Conservation (phyloP, 1,140 invertebrate genomes). For the Xylocopa sonorina region DNA sequence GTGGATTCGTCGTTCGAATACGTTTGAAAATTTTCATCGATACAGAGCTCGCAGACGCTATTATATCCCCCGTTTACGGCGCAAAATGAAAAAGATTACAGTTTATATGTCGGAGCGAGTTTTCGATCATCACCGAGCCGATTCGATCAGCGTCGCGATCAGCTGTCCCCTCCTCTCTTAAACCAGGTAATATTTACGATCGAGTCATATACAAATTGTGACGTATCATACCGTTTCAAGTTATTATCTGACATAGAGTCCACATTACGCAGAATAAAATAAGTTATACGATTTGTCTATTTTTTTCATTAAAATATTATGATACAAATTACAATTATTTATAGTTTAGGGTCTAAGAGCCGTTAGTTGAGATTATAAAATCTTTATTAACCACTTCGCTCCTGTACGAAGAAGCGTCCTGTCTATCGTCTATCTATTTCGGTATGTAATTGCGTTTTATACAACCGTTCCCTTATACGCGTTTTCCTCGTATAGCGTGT, state of each 20-base stretch:
- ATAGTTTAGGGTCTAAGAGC: constrained; percentile 75
- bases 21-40: constrained; percentile 25
- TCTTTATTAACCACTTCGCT: constrained; percentile 59
- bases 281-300: constrained; percentile 76
- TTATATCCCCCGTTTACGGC: constrained; percentile 21
- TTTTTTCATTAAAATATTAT: constrained; percentile 75
- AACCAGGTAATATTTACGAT: constrained; percentile 47
- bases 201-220: constrained; percentile 62
- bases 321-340: constrained; percentile 78
- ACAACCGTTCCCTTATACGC: constrained; percentile 69
- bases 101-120: constrained; percentile 41
- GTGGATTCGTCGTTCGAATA: constrained; percentile 20
- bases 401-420: constrained; percentile 47
- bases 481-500: constrained; percentile 38
- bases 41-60: constrained; percentile 14
- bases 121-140: constrained; percentile 52
- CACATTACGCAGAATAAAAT: constrained; percentile 76
- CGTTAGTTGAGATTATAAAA: constrained; percentile 71
- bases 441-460: constrained; percentile 67
- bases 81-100: constrained; percentile 46
- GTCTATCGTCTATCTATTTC: too few species aligned
- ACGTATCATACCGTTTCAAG: constrained; percentile 58
- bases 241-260: constrained; percentile 67
- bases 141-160: constrained; percentile 44
- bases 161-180: not conserved